phyloP scores from a whole-genome alignment of 2,113 vertebrate genomes.

The Lanius ludovicianus region DNA sequence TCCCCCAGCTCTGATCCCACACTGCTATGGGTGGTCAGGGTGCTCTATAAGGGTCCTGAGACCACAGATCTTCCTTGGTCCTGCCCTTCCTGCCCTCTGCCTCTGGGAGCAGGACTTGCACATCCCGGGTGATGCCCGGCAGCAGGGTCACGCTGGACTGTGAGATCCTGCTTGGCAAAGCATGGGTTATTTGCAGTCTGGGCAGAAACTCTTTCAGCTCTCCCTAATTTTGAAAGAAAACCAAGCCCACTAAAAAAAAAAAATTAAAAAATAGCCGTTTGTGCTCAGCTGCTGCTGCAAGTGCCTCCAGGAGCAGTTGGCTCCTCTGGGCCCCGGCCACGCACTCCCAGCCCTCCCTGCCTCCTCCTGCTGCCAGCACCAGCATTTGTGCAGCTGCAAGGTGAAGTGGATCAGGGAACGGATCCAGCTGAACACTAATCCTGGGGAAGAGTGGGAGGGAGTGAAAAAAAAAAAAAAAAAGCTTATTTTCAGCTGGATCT shows the following conservation, averaged over 20 bases:
- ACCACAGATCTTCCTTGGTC: fast-evolving
- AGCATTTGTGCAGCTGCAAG: slow-evolving; percentile 59
- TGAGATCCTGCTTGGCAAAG: background rate
- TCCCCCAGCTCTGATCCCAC: background rate
- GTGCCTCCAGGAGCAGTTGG: slow-evolving; percentile 14
- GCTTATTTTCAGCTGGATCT: slow-evolving; percentile 22
- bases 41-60: fast-evolving
- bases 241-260: background rate
- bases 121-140: fast-evolving
- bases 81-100: background rate
- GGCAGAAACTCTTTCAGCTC: background rate
- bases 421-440: slow-evolving; percentile 49
- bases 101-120: background rate
- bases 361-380: slow-evolving; percentile 29
- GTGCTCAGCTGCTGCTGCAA: slow-evolving; percentile 17
- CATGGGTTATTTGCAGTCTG: background rate
- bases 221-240: background rate
- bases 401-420: slow-evolving; percentile 52
- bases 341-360: background rate
- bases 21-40: background rate
- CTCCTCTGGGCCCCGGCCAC: background rate
- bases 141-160: fast-evolving
- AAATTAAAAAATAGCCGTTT: background rate
- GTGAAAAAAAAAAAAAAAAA: background rate
- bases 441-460: background rate